Base-by-base conservation (phyloP, 2,797 vertebrate species). In the Philypnodon macrostomus region DNA sequence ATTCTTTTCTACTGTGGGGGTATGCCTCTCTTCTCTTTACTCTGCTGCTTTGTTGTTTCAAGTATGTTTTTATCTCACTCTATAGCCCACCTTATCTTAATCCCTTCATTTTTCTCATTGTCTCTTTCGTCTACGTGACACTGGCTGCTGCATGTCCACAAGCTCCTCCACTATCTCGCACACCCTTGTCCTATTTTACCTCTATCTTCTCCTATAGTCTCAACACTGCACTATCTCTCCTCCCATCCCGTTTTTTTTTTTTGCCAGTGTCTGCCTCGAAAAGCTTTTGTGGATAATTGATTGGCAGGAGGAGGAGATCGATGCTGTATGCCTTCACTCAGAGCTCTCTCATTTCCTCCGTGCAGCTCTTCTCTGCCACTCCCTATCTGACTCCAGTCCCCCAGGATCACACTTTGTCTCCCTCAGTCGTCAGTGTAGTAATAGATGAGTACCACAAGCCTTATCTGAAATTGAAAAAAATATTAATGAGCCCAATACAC, bases 271-370 rank as follows among this genome's bases (percentile, higher is more conserved):
- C 80, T 81, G 72, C 61, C 73, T 79, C 55, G 73, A 83, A 88
- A 87, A 85, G 87, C 87, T 84, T 88, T 89, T 88, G 85, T 86
- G 81, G 83, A 77, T 86, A 85, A 89, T 89, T 87, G 87, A 87
- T 88, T 84, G 75, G 73, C 67, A 73, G 83, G 73, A 79, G 73
- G 69, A 77, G 73, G 63, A 70, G 77, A 89, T 90, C 87, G 74
- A 89, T 91, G 81, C 58, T 14, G 63, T 81, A 78, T 77, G 81
- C 74, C 77, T 75, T 65, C 67, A 81, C 80, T 77, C 69, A 81
- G 58, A 73, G 80, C 71, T 67, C 81, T 78, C 79, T 84, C 79
- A 83, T 89, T 88, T 90, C 81, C 79, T 84, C 73, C 67, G 53
- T n/a, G n/a, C 47, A 61, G 55, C 70, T 76, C 67, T n/a, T 75